phyloP scores from a whole-genome alignment of 1,140 invertebrate species.

The Drosophila nigrodunni region DNA sequence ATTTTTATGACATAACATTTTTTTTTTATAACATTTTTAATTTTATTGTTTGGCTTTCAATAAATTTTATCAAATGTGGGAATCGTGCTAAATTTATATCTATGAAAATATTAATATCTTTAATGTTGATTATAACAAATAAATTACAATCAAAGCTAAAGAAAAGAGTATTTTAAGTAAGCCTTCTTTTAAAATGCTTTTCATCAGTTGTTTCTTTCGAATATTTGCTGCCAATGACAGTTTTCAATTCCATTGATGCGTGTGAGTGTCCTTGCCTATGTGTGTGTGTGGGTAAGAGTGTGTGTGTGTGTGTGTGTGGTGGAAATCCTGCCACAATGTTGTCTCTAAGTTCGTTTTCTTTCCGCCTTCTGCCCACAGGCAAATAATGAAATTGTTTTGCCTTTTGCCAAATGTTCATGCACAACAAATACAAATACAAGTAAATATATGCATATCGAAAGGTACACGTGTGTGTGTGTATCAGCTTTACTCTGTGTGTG shows the following conservation, averaged over 20 bases:
- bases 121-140: too few species aligned
- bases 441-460: constrained; percentile 7
- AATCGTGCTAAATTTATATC: too few species aligned
- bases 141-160: background rate
- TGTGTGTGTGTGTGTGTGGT: background rate
- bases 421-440: background rate
- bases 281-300: background rate
- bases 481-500: constrained; percentile 37
- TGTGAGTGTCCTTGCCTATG: constrained; percentile 7
- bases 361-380: constrained; percentile 16
- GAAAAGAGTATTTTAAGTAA: background rate
- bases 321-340: constrained; percentile 32
- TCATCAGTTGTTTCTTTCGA: constrained; percentile 3
- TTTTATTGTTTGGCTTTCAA: too few species aligned
- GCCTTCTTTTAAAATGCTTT: background rate
- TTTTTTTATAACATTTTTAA: too few species aligned
- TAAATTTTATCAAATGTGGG: too few species aligned
- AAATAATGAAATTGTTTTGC: constrained; percentile 72
- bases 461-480: constrained; percentile 24
- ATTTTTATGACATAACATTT: too few species aligned
- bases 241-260: constrained; percentile 72
- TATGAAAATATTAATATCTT: too few species aligned
- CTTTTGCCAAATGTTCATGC: constrained; percentile 55
- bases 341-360: constrained; percentile 19
- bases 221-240: constrained; percentile 43